phyloP scores from a whole-genome alignment of 2,113 vertebrate genomes.

The Formicarius rufipectus region DNA sequence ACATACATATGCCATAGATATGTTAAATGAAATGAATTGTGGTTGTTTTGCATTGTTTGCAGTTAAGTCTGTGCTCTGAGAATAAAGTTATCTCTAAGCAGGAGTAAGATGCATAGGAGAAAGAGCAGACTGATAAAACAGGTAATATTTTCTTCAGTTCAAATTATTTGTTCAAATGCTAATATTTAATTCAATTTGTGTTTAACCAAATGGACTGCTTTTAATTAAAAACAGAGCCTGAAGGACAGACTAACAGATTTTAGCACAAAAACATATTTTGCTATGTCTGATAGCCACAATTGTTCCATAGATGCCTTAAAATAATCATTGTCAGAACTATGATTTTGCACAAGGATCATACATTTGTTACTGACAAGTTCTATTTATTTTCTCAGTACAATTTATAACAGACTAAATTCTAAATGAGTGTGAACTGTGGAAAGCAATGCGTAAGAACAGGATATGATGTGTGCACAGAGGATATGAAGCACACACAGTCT shows the following conservation, averaged over 20 bases:
- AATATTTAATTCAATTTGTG: neutral
- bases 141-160: neutral
- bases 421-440: neutral
- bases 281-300: neutral
- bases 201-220: fast-evolving
- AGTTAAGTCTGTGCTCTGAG: neutral
- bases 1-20: neutral
- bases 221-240: neutral
- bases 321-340: neutral
- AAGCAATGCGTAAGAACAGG: neutral
- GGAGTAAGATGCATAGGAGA: neutral
- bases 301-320: neutral
- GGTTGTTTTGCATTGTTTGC: neutral
- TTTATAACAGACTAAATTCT: neutral
- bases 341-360: neutral
- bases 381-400: neutral
- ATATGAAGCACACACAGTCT: neutral
- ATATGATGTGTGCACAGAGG: neutral
- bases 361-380: neutral
- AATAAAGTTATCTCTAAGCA: neutral
- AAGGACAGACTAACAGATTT: neutral
- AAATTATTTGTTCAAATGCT: neutral
- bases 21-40: neutral
- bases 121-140: neutral
- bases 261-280: neutral